Evolutionary conservation across 1,140 invertebrate species (phyloP).

Genomic region (Phortica variegata): DNA sequence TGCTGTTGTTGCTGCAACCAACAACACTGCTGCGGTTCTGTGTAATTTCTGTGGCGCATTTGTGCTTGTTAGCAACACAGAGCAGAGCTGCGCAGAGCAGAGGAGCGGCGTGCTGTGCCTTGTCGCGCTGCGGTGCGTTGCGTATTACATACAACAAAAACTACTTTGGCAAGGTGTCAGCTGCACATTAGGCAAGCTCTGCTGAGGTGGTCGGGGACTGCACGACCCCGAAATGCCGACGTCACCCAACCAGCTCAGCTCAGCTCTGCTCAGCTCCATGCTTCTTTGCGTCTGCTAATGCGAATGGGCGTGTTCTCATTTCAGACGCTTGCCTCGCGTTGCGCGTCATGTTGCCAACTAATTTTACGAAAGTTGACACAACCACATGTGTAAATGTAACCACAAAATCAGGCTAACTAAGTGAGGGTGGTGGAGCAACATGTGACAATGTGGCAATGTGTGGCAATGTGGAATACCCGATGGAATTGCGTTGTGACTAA

Average conservation of each 20-base stretch:
- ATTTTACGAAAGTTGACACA: conserved; percentile 54
- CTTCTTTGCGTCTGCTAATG: conserved; percentile 20
- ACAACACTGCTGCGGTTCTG: conserved; percentile 12
- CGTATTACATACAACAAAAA: conserved; percentile 36
- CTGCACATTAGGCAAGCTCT: conserved; percentile 35
- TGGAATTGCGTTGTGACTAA: conserved; percentile 54
- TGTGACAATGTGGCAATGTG: background rate
- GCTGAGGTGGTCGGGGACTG: too few relatives aligned
- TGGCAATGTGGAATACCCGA: conserved; percentile 37
- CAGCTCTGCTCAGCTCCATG: background rate
- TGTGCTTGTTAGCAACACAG: conserved; percentile 6
- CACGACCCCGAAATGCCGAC: too few relatives aligned
- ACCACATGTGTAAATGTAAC: conserved; percentile 36
- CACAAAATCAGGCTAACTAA: conserved; percentile 27
- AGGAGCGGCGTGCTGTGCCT: too few relatives aligned
- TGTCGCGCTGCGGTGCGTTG: too few relatives aligned
- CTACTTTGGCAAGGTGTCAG: conserved; percentile 52
- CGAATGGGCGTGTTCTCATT: conserved; percentile 33
- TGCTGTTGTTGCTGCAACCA: too few relatives aligned
- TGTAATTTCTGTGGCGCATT: conserved; percentile 36
- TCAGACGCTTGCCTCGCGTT: conserved; percentile 33
- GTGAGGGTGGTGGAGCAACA: background rate
- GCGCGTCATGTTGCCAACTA: conserved; percentile 55
- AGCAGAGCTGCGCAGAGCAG: background rate
- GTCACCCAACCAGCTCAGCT: background rate